phyloP scores from a whole-genome alignment of 2,888 invertebrate genomes.

The Glomeris marginata region DNA sequence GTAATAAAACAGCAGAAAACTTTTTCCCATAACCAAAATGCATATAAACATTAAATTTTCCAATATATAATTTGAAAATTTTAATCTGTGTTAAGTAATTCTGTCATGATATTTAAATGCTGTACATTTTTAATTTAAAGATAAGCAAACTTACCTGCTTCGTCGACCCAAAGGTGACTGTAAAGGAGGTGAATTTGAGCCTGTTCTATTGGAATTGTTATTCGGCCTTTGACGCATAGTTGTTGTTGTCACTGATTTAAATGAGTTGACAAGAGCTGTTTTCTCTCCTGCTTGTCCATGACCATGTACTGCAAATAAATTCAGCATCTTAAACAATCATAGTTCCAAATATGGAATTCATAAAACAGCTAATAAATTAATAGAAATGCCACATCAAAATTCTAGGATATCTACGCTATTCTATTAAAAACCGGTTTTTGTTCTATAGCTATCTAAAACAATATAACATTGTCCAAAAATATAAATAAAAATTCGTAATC shows the following conservation, averaged over 20 bases:
- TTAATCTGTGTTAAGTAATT: background rate
- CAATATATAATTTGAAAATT: background rate
- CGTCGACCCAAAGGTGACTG: slow-evolving; percentile 8
- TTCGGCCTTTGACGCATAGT: slow-evolving; percentile 9
- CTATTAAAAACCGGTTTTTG: too few relatives aligned
- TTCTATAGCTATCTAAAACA: too few relatives aligned
- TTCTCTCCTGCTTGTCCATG: slow-evolving; percentile 11
- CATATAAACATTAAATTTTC: too few relatives aligned
- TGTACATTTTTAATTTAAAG: background rate
- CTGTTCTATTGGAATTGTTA: slow-evolving; percentile 5
- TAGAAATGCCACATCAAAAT: too few relatives aligned
- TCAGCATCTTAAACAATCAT: too few relatives aligned
- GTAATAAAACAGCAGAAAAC: too few relatives aligned
- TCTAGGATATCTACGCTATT: too few relatives aligned
- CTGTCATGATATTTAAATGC: background rate
- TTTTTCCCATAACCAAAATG: too few relatives aligned
- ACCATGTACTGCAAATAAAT: slow-evolving; percentile 4
- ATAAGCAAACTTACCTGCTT: slow-evolving; percentile 7
- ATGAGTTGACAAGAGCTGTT: slow-evolving; percentile 11
- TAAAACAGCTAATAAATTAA: too few relatives aligned
- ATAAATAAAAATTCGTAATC: too few relatives aligned
- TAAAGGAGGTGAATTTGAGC: slow-evolving; percentile 9
- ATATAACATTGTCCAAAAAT: too few relatives aligned
- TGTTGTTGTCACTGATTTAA: background rate
- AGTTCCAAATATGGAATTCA: too few relatives aligned